Conservation (phyloP, 37 sponge, comb jelly and placozoan genomes). For the Chondrosia reniformis region DNA sequence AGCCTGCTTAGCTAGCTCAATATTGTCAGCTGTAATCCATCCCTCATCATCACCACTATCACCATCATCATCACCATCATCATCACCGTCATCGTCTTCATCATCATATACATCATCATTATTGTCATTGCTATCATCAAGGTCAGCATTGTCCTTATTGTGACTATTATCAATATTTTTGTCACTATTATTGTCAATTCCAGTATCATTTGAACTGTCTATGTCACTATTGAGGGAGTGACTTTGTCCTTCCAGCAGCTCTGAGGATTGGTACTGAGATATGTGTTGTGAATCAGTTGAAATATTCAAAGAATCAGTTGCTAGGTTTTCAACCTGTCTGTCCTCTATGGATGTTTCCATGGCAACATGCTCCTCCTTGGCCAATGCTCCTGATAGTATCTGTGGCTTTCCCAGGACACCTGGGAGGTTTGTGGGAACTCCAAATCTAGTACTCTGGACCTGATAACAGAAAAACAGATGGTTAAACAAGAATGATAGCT, state of each 20-base stretch:
- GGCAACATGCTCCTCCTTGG: background rate
- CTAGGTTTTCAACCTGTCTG: too few species aligned
- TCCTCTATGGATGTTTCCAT: background rate
- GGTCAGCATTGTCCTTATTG: background rate
- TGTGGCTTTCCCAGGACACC: constrained; percentile 4
- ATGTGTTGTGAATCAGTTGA: too few species aligned
- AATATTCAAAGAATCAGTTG: too few species aligned
- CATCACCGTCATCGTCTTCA: constrained; percentile 13
- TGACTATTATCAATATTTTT: background rate
- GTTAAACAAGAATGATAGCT: too few species aligned
- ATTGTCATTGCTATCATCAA: background rate
- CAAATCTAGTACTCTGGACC: too few species aligned
- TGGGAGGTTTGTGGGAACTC: background rate
- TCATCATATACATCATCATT: background rate
- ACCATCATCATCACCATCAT: constrained; percentile 39
- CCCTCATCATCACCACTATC: constrained; percentile 81
- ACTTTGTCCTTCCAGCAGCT: too few species aligned
- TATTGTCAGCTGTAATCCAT: constrained; percentile 95
- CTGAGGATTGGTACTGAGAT: too few species aligned
- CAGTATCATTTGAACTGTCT: background rate
- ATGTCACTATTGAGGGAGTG: background rate
- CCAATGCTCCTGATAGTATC: background rate
- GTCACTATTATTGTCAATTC: background rate
- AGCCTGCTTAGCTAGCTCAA: constrained; percentile 54
- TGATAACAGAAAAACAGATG: too few species aligned